phyloP scores from a whole-genome alignment of 23 tunicate species.

The Ciona savignyi region DNA sequence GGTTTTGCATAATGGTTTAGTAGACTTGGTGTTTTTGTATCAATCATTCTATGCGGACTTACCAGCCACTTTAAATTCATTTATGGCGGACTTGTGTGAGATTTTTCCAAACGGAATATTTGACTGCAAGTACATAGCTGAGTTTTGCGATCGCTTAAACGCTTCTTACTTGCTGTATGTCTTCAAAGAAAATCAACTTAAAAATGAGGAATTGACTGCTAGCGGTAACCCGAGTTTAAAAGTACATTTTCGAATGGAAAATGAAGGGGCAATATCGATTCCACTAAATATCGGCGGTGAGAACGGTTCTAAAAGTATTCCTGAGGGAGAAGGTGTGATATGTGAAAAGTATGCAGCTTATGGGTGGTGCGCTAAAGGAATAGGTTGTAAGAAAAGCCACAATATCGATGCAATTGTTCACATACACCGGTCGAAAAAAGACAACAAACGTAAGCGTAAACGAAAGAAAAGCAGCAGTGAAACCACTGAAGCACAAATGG shows the following conservation, averaged over 20 bases:
- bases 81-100: constrained; percentile 67
- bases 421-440: constrained; percentile 3
- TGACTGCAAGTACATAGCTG: constrained; percentile 71
- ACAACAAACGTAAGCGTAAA: constrained; percentile 12
- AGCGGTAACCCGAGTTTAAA: constrained; percentile 2
- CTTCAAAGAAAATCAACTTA: constrained; percentile 8
- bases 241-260: constrained; percentile 1
- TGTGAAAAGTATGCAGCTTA: constrained; percentile 48
- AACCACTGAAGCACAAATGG: background rate
- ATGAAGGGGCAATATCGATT: background rate
- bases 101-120: constrained; percentile 74
- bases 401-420: constrained; percentile 39
- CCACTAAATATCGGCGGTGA: background rate
- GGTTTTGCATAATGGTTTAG: constrained; percentile 67
- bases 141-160: constrained; percentile 36
- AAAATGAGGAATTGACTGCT: constrained; percentile 11
- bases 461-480: constrained; percentile 10
- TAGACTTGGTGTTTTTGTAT: constrained; percentile 59
- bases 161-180: constrained; percentile 55
- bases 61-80: constrained; percentile 43
- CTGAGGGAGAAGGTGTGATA: background rate
- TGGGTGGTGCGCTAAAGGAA: constrained; percentile 49
- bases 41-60: constrained; percentile 65
- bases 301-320: background rate
- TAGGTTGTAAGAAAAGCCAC: constrained; percentile 40